These are phyloP conservation scores for Homarus americanus DNA, from an alignment of 1,140 invertebrate genomes.

Conservation along the genomic window DNA sequence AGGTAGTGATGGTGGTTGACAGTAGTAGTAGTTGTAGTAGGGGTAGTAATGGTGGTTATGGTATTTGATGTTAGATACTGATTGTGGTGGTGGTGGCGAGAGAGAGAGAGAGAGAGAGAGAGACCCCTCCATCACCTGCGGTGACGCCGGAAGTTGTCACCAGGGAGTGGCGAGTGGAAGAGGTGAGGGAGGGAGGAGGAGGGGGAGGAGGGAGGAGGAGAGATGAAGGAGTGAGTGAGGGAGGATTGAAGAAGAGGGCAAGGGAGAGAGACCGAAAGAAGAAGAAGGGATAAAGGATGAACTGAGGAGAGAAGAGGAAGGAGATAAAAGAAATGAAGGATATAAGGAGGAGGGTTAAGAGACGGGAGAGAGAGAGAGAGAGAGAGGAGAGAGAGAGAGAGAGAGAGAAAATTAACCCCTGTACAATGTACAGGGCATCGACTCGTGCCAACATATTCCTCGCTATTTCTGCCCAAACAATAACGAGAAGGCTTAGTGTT, in stretches of 20 bases:
- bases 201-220: neutral
- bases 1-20: too few relatives aligned
- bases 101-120: too few relatives aligned
- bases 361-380: conserved; percentile 4
- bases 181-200: neutral
- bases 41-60: too few relatives aligned
- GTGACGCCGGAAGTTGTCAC: too few relatives aligned
- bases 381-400: neutral
- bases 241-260: neutral
- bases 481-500: neutral
- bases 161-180: too few relatives aligned
- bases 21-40: neutral
- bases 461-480: too few relatives aligned
- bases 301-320: neutral
- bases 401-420: neutral
- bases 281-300: neutral
- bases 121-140: too few relatives aligned
- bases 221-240: neutral
- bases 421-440: too few relatives aligned
- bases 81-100: neutral
- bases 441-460: too few relatives aligned
- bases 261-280: neutral
- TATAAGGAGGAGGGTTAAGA: neutral
- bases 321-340: neutral
- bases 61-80: too few relatives aligned